Evolutionary conservation across 2,797 vertebrate species (phyloP).

Genomic region (Muscicapa comitata): DNA sequence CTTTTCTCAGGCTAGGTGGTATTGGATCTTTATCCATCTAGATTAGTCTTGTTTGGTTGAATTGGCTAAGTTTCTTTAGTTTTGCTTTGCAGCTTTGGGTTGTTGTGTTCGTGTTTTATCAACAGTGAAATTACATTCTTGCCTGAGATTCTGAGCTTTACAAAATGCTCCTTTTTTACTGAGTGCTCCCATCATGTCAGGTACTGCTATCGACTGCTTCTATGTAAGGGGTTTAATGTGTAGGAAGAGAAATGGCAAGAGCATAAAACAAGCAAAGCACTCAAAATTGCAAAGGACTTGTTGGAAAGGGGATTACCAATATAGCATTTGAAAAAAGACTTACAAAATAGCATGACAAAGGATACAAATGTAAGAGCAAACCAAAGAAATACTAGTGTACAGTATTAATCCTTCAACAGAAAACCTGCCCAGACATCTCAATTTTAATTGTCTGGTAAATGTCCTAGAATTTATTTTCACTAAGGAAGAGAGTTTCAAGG

Average conservation of each 20-base stretch:
- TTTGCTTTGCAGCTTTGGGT: background rate
- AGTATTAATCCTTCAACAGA: background rate
- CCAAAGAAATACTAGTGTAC: background rate
- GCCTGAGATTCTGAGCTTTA: background rate
- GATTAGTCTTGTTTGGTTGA: background rate
- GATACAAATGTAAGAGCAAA: background rate
- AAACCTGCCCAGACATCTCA: background rate
- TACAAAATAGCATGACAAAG: background rate
- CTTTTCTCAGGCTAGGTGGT: background rate
- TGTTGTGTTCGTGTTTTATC: fast-evolving
- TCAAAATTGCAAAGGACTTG: background rate
- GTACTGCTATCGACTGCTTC: background rate
- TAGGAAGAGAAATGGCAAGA: background rate
- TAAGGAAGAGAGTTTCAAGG: background rate
- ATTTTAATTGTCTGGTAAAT: background rate
- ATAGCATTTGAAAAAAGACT: background rate
- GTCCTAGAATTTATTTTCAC: background rate
- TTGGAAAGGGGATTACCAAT: background rate
- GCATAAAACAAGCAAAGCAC: background rate
- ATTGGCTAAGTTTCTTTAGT: background rate
- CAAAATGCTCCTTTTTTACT: background rate
- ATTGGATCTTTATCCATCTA: background rate
- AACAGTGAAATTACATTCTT: background rate
- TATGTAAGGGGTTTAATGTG: background rate
- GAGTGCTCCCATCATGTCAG: background rate